phyloP scores from a whole-genome alignment of 2,113 vertebrate genomes.

The Sorex araneus region DNA sequence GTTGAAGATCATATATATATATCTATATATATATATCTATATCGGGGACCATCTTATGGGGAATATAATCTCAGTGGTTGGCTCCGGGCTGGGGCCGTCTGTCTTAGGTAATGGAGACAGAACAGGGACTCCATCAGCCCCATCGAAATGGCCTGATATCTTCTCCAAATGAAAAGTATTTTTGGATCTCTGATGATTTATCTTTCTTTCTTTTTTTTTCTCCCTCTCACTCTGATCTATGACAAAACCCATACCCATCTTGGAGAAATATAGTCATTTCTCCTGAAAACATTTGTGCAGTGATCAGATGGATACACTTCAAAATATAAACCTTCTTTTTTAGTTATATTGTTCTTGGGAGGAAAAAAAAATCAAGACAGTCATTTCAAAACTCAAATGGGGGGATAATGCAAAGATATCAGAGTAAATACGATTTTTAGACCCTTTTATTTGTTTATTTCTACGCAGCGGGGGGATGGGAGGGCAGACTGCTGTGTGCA shows the following conservation, averaged over 20 bases:
- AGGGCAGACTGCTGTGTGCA: neutral
- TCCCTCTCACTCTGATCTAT: constrained; percentile 88
- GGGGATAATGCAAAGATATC: constrained; percentile 77
- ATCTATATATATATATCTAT: constrained; percentile 91
- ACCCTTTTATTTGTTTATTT: constrained; percentile 78
- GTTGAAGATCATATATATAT: constrained; percentile 96
- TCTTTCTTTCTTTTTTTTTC: constrained; percentile 87
- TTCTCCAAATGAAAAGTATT: constrained; percentile 94
- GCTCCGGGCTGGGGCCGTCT: constrained; percentile 89
- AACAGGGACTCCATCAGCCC: constrained; percentile 92
- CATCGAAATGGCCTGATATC: constrained; percentile 92
- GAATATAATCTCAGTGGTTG: constrained; percentile 92
- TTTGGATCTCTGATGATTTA: constrained; percentile 93
- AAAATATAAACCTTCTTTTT: constrained; percentile 85
- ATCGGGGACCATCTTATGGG: constrained; percentile 91
- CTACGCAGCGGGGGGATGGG: neutral
- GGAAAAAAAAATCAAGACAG: constrained; percentile 74
- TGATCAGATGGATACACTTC: constrained; percentile 85
- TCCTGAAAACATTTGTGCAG: constrained; percentile 93
- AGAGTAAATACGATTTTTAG: constrained; percentile 68
- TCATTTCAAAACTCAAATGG: constrained; percentile 78
- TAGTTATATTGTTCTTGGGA: constrained; percentile 72
- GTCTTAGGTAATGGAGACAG: constrained; percentile 91
- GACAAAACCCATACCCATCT: constrained; percentile 88
- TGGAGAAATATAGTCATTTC: constrained; percentile 94